Base-by-base conservation (phyloP, 2,113 vertebrate genomes). In the Chinchilla lanigera region DNA sequence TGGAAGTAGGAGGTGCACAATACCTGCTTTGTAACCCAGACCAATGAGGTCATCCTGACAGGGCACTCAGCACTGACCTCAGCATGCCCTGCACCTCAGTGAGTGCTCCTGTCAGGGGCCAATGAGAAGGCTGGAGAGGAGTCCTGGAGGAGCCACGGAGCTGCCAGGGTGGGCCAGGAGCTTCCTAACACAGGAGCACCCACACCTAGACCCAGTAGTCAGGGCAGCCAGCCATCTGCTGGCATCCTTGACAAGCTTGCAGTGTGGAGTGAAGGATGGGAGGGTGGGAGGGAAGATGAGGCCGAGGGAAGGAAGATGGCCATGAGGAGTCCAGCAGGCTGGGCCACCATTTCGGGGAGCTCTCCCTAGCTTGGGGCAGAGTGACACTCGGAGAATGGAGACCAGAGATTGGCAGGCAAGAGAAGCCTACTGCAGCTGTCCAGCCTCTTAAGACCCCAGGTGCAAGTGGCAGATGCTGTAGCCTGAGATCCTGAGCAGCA, bases 271-370 rank as follows among this genome's bases (percentile, higher is more conserved):
- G 24, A 13, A 58, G 33, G 56, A 44, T 0, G 1, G 63, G 41
- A 78, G 58, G 41, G 22, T 5, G 1, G 16, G 9, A 30, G 6
- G 33, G 58, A 47, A 60, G 50, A n/a, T 2, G 52, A 92, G 80
- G 50, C 63, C 0, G 17, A 30, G 5, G 30, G 41, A 7, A 5
- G 0, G 16, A 69, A 73, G 87, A 17, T 16, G 47, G 35, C 89
- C 52, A 33, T 0, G 0, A 30, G 11, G 28, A 11, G 10, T 14
- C 63, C 69, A 47, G 38, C 1, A 30, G 3, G 20, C 28, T 60
- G 1, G 1, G 4, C 65, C n/a, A 82, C 7, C 7, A 11, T 30
- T 47, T 69, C 28, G 1, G 73, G 35, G 90, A 44, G 30, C 56
- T 63, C n/a, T 0, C 58, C 17, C 28, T 33, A 35, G 38, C 35